Evolutionary conservation across 1,140 invertebrate genomes (phyloP), one percentile per base, ranked within the genome.

Genomic region (Bombus haemorrhoidalis): DNA sequence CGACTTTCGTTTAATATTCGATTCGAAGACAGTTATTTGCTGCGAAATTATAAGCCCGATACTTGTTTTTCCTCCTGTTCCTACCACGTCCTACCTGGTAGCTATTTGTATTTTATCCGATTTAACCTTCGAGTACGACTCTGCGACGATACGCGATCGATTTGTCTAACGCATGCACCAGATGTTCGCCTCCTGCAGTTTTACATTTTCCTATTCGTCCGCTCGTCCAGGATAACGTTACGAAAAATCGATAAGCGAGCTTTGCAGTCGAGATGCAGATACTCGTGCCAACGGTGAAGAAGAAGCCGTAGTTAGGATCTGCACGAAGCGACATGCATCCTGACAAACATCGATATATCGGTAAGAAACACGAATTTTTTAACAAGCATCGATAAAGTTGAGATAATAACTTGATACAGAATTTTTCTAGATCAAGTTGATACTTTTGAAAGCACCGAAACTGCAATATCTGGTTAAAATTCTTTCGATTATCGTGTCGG

Each of bases 191-290:
- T 37, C 25, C 25, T n/a, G 75, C 75, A 62, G 57, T 82, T 82
- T 43, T 66, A 68, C 41, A 74, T 74, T 62, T 82, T 74, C 72
- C 80, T 64, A 34, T 43, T 62, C 37, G 53, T 28, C 18, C 25
- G 13, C 71, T 10, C 22, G 53, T 43, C 32, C n/a, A 73, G 71
- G 81, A 82, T 64, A 82, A 75, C 81, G 71, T 74, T 66, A 74
- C 59, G 53, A 57, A 25, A 66, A 82, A 82, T 82, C 81, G 71
- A 82, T 82, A 82, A 82, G 41, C 71, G 37, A 41, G 81, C 57
- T 82, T 82, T 82, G 57, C 81, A 66, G 71, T 74, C 59, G 72
- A 82, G 81, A 82, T 66, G 71, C 69, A n/a, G 80, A 74, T 34
- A 37, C 37, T 53, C 18, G 47, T 22, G 37, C 28, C 74, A 75